Evolutionary conservation across 2,888 invertebrate genomes (phyloP).

Genomic region (Ornithoptera priamus): DNA sequence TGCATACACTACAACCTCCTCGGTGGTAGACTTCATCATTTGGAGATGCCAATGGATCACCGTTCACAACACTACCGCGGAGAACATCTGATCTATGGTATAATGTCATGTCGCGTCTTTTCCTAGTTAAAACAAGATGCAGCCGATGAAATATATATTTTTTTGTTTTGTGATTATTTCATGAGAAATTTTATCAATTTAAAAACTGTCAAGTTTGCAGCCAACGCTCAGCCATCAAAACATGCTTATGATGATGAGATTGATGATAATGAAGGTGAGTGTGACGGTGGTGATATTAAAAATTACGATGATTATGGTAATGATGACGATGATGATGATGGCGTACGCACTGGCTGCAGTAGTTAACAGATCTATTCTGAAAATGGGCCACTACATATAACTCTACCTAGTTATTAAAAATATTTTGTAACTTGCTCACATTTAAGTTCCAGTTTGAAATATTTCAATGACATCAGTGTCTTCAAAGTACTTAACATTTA

Average conservation of each 20-base stretch:
- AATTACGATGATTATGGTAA: constrained; percentile 27
- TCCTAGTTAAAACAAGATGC: not conserved
- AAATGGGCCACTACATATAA: not conserved
- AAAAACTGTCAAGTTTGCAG: not conserved
- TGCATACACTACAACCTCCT: too few relatives aligned
- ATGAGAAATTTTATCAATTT: not conserved
- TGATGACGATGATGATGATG: constrained; percentile 18
- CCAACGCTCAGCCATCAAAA: constrained; percentile 3
- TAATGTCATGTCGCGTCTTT: not conserved
- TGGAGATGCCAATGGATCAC: too few relatives aligned
- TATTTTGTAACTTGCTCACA: too few relatives aligned
- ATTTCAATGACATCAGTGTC: too few relatives aligned
- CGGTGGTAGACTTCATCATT: too few relatives aligned
- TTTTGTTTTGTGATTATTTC: not conserved
- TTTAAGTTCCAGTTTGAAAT: too few relatives aligned
- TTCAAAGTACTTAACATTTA: too few relatives aligned
- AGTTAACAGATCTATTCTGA: not conserved
- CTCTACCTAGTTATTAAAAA: too few relatives aligned
- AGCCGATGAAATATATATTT: not conserved
- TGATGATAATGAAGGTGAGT: constrained; percentile 6
- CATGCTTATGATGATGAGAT: constrained; percentile 9
- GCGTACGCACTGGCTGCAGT: not conserved
- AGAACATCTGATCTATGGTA: too few relatives aligned
- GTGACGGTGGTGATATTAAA: constrained; percentile 28
- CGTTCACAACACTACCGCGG: too few relatives aligned